Evolutionary conservation across 1,140 invertebrate genomes (phyloP).

Genomic region (Drosophila suzukii): DNA sequence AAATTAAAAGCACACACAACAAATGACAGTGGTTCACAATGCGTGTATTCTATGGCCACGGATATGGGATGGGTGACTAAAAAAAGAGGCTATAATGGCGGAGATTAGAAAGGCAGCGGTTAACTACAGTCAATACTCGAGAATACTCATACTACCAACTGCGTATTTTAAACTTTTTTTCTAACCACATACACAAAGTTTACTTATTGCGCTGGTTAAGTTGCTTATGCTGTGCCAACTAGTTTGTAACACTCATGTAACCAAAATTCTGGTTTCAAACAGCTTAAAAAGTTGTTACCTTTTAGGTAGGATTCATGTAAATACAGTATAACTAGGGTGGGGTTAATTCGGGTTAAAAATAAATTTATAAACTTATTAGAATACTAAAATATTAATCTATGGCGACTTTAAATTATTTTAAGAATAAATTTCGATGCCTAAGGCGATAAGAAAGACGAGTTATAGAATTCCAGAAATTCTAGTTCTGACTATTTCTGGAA

Average conservation of each 20-base stretch:
- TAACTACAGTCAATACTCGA: slow-evolving; percentile 25
- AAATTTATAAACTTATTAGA: neutral
- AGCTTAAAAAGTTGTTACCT: neutral
- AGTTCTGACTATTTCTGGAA: too few relatives aligned
- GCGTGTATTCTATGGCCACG: slow-evolving; percentile 21
- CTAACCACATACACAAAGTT: neutral
- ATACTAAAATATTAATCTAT: too few relatives aligned
- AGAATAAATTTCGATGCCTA: too few relatives aligned
- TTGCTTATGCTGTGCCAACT: too few relatives aligned
- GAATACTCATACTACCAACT: neutral
- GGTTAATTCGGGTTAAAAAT: neutral
- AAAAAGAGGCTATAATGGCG: slow-evolving; percentile 13
- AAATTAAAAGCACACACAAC: slow-evolving; percentile 51
- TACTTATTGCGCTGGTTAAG: too few relatives aligned
- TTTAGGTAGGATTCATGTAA: neutral
- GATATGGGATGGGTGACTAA: slow-evolving; percentile 22
- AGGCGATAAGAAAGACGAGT: too few relatives aligned
- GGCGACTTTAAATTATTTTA: too few relatives aligned
- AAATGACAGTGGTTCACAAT: slow-evolving; percentile 73
- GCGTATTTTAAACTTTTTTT: neutral
- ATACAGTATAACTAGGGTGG: neutral
- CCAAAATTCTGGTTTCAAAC: neutral
- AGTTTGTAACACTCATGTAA: neutral
- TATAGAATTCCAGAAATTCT: too few relatives aligned
- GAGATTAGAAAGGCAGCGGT: slow-evolving; percentile 29